These are phyloP conservation scores for Cephus nigrinus DNA, from an alignment of 2,888 invertebrate genomes.

Conservation along the genomic window DNA sequence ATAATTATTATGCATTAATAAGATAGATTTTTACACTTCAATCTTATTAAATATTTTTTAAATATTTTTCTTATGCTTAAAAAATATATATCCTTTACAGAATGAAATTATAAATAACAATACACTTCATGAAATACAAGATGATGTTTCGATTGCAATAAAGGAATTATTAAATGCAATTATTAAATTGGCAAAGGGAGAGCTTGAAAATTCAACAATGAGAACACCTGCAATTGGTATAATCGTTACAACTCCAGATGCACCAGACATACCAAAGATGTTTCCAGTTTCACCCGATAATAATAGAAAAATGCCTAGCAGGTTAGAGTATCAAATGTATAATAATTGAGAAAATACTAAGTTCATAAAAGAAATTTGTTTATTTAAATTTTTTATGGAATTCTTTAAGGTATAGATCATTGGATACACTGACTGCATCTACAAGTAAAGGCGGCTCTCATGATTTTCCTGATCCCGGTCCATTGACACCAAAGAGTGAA, in stretches of 20 bases:
- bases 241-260: conserved; percentile 27
- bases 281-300: background rate
- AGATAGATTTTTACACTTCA: background rate
- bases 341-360: background rate
- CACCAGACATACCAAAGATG: conserved; percentile 28
- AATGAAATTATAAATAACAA: background rate
- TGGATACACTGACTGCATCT: conserved; percentile 19
- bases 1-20: background rate
- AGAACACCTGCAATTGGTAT: conserved; percentile 31
- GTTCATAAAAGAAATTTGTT: conserved; percentile 13
- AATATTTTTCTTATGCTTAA: background rate
- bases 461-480: conserved; percentile 10
- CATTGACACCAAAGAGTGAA: conserved; percentile 12
- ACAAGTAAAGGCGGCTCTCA: conserved; percentile 8
- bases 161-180: background rate
- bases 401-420: conserved; percentile 19
- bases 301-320: background rate
- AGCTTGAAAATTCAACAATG: conserved; percentile 14
- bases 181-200: background rate
- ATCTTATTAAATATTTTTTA: background rate
- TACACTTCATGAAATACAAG: background rate
- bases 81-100: background rate
- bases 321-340: background rate
- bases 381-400: background rate
- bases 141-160: background rate